Evolutionary conservation across 2,888 invertebrate genomes (phyloP).

Genomic region (Chalcosyrphus nemorum): DNA sequence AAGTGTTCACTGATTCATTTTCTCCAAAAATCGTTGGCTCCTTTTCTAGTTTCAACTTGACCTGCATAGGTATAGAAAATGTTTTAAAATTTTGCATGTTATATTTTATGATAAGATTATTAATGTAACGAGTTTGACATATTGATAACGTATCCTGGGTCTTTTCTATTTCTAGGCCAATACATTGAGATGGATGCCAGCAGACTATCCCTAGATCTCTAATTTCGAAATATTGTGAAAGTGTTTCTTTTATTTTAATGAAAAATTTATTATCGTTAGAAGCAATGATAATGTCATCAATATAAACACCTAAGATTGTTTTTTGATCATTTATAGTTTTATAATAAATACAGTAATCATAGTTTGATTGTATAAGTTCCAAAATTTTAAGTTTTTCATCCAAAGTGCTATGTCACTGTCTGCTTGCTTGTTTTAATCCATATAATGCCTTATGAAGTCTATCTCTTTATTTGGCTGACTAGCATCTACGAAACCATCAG

Average conservation of each 20-base stretch:
- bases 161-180: background rate
- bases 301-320: background rate
- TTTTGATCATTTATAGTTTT: background rate
- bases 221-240: slow-evolving; percentile 9
- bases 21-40: too few relatives aligned
- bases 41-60: too few relatives aligned
- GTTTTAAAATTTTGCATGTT: background rate
- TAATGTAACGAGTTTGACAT: slow-evolving; percentile 7
- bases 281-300: slow-evolving; percentile 18
- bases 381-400: background rate
- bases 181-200: slow-evolving; percentile 12
- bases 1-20: background rate
- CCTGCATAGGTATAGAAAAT: background rate
- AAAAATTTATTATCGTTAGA: background rate
- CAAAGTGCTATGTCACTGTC: slow-evolving; percentile 10
- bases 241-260: background rate
- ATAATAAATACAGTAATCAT: slow-evolving; percentile 18
- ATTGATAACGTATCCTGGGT: background rate
- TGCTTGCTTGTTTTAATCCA: slow-evolving; percentile 20
- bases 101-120: background rate
- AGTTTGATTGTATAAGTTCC: slow-evolving; percentile 5
- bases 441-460: slow-evolving; percentile 20
- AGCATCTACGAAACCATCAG: slow-evolving; percentile 9
- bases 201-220: background rate
- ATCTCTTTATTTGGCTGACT: background rate